A percentile compares a stretch with the other conserved stretches of the same genome.
phyloP scores from a whole-genome alignment of 2,797 vertebrate genomes.

The Acanthopagrus latus region DNA sequence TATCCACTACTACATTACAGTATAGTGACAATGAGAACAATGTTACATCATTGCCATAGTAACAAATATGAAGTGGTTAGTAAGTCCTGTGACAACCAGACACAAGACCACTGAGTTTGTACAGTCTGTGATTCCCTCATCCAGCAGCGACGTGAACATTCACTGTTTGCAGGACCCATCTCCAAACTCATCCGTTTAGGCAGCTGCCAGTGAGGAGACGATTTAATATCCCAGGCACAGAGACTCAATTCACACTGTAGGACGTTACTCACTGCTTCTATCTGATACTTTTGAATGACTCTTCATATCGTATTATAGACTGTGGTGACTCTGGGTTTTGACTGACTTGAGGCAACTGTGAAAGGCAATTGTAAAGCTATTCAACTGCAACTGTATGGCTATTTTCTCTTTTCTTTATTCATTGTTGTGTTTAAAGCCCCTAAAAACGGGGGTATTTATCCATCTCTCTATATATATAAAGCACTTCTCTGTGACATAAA shows the following conservation, averaged over 20 bases:
- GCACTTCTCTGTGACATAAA: background rate
- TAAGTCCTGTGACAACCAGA: slow-evolving; percentile 21
- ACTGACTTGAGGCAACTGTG: slow-evolving; percentile 17
- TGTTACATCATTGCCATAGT: background rate
- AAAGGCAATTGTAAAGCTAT: background rate
- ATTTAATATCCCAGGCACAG: slow-evolving; percentile 52
- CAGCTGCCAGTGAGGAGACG: slow-evolving; percentile 46
- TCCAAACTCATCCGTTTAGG: slow-evolving; percentile 53
- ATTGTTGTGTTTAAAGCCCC: background rate
- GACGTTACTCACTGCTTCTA: slow-evolving; percentile 28
- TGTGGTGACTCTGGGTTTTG: slow-evolving; percentile 37
- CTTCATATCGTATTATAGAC: slow-evolving; percentile 35
- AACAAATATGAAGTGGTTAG: slow-evolving; percentile 1
- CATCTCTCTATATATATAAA: no score
- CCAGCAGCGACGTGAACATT: slow-evolving; percentile 20
- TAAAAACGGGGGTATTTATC: background rate
- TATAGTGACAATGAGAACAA: background rate
- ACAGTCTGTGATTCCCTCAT: slow-evolving; percentile 3
- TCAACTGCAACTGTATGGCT: background rate
- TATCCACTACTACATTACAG: background rate
- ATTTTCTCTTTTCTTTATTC: background rate
- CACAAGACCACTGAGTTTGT: slow-evolving; percentile 19
- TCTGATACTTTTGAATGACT: slow-evolving; percentile 50
- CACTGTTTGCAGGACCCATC: slow-evolving; percentile 30
- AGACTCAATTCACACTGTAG: slow-evolving; percentile 43